A percentile compares a stretch with the other conserved stretches of the same genome.
Evolutionary conservation across 2,797 vertebrate species (phyloP).

Genomic region (Taenioides sp.): DNA sequence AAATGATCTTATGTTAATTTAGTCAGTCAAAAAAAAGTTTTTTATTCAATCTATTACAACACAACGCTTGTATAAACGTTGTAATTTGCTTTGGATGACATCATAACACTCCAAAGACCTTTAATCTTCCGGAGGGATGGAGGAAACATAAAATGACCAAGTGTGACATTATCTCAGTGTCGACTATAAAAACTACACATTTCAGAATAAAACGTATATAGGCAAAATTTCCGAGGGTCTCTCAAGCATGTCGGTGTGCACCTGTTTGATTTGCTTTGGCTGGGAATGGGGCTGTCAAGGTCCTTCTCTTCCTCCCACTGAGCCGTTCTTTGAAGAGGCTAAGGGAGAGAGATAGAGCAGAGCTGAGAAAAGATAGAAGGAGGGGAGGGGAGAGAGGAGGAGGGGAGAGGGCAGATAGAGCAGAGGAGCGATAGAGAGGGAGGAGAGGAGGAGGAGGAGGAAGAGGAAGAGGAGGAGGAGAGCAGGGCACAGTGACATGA

Average conservation of each 20-base stretch:
- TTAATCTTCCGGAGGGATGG: no score
- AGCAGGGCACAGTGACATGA: constrained; percentile 31
- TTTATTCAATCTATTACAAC: no score
- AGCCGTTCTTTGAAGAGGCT: constrained; percentile 49
- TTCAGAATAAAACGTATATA: no score
- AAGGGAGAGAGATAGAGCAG: constrained; percentile 43
- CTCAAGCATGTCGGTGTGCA: constrained; percentile 15
- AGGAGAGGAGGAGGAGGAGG: constrained; percentile 51
- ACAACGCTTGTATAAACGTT: no score
- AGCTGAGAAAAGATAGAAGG: constrained; percentile 40
- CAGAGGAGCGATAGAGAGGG: constrained; percentile 54
- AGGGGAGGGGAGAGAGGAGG: constrained; percentile 16
- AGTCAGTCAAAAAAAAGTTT: no score
- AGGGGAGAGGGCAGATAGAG: constrained; percentile 53
- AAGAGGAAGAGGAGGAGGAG: constrained; percentile 18
- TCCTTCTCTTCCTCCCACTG: constrained; percentile 37
- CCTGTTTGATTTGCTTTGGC: constrained; percentile 63
- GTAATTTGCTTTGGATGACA: no score
- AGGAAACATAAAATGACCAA: no score
- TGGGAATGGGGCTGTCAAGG: constrained; percentile 62
- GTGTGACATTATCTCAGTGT: no score
- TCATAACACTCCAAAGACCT: no score
- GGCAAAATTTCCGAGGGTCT: no score
- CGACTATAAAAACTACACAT: no score
- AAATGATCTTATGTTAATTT: no score